Conservation (phyloP, 2,888 invertebrate genomes). For the Plebejus anna region DNA sequence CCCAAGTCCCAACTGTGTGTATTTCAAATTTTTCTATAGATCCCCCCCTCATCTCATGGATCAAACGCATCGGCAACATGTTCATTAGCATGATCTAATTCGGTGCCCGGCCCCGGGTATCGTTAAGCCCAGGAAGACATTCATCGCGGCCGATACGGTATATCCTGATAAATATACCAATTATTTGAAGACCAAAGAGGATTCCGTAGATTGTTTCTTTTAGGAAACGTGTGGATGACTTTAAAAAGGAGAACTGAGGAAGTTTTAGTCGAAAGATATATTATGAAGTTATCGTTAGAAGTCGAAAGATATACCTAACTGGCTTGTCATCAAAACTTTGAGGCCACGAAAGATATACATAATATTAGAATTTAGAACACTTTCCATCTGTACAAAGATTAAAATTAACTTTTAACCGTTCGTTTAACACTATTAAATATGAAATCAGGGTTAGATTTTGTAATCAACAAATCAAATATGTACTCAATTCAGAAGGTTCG, state of each 20-base stretch:
- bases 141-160: not conserved
- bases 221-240: not conserved
- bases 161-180: conserved; percentile 14
- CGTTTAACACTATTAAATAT: too few relatives aligned
- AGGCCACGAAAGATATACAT: not conserved
- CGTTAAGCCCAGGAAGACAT: conserved; percentile 25
- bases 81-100: conserved; percentile 23
- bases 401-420: not conserved
- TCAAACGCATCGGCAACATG: conserved; percentile 14
- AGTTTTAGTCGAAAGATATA: not conserved
- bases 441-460: too few relatives aligned
- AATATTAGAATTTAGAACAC: too few relatives aligned
- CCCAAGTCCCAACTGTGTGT: not conserved
- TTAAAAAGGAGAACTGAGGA: not conserved
- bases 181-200: not conserved
- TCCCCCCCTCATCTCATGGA: not conserved
- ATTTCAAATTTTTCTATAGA: not conserved
- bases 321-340: not conserved
- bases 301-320: not conserved
- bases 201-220: not conserved
- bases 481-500: not conserved
- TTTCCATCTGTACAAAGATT: not conserved
- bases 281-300: too few relatives aligned
- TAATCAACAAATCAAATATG: too few relatives aligned
- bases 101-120: not conserved